phyloP scores from a whole-genome alignment of 30 jellyfish, hydroid and myxozoan species.

The Kudoa iwatai region DNA sequence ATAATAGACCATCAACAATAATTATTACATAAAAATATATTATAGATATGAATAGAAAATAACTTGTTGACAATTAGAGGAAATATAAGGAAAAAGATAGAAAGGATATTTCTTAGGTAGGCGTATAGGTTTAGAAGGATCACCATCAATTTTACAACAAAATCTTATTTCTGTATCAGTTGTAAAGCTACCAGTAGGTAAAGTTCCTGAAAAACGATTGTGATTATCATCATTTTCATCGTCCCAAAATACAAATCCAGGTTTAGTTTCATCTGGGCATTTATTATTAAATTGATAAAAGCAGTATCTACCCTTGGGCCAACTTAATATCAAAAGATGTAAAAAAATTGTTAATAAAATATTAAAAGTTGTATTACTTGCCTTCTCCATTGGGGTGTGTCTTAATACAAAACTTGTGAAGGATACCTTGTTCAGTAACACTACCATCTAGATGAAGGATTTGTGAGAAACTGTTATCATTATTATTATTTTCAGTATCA shows the following conservation, averaged over 20 bases:
- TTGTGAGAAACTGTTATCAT: conserved; percentile 12
- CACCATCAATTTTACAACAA: conserved; percentile 25
- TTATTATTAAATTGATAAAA: conserved; percentile 16
- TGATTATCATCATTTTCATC: conserved; percentile 29
- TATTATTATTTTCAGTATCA: conserved; percentile 34
- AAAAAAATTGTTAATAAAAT: too few relatives aligned
- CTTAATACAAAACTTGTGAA: conserved; percentile 47
- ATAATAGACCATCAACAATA: too few relatives aligned
- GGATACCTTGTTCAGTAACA: conserved; percentile 28
- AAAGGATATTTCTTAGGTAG: background rate
- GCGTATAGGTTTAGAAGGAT: background rate
- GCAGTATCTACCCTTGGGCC: conserved; percentile 80
- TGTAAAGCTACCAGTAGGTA: conserved; percentile 45
- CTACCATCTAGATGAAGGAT: conserved; percentile 22
- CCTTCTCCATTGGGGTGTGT: conserved; percentile 6
- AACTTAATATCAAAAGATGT: background rate
- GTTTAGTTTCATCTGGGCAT: conserved; percentile 19
- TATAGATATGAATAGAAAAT: too few relatives aligned
- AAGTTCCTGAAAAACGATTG: conserved; percentile 5
- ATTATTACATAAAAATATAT: too few relatives aligned
- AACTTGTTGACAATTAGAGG: background rate
- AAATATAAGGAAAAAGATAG: background rate
- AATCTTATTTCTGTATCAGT: conserved; percentile 28
- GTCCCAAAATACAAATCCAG: conserved; percentile 80
- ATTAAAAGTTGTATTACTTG: conserved; percentile 1